phyloP scores from a whole-genome alignment of 2,888 invertebrate species.

The Anagyrus pseudococci region DNA sequence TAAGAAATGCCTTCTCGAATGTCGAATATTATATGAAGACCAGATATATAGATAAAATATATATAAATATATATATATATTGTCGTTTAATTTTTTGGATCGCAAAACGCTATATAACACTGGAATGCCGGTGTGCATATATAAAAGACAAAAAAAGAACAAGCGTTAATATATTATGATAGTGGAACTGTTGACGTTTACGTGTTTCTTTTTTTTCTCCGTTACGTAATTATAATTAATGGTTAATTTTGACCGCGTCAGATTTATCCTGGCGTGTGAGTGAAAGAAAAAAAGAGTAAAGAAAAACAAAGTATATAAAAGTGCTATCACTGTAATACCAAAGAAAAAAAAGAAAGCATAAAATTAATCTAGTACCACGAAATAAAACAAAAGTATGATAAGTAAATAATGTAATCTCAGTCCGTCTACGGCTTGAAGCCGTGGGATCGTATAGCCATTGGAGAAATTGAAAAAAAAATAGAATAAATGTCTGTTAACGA shows the following conservation, averaged over 20 bases:
- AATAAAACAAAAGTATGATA: constrained; percentile 2
- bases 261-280: constrained; percentile 34
- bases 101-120: constrained; percentile 25
- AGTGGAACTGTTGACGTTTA: constrained; percentile 34
- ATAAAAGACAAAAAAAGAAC: constrained; percentile 16
- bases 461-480: constrained; percentile 29
- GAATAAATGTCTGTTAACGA: constrained; percentile 35
- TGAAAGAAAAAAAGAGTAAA: constrained; percentile 2
- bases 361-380: constrained; percentile 20
- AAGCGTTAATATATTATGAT: constrained; percentile 29
- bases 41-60: no score
- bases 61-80: no score
- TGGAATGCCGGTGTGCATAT: constrained; percentile 25
- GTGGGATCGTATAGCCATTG: constrained; percentile 26
- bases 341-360: constrained; percentile 35
- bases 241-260: constrained; percentile 17
- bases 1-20: constrained; percentile 41
- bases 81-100: constrained; percentile 33
- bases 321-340: constrained; percentile 36
- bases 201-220: constrained; percentile 32
- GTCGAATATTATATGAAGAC: constrained; percentile 38
- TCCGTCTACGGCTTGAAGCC: constrained; percentile 27
- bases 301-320: constrained; percentile 12
- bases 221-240: constrained; percentile 28
- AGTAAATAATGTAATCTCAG: constrained; percentile 29